Percentiles rank a stretch among this genome's conserved stretches.
Conservation (phyloP, 1,140 invertebrate species). For the Drosophila willistoni region DNA sequence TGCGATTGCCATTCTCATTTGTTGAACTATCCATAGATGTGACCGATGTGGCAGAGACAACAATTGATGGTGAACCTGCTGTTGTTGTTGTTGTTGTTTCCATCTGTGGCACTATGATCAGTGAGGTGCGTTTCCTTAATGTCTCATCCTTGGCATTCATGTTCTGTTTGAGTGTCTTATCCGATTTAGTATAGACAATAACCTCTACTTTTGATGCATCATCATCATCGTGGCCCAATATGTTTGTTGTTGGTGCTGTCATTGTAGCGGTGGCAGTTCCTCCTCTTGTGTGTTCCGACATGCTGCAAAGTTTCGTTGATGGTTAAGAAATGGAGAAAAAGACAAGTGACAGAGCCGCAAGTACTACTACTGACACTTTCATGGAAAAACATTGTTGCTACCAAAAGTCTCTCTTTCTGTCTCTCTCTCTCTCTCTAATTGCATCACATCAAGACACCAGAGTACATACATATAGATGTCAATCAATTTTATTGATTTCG, state of each 20-base stretch:
- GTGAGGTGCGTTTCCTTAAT: slow-evolving; percentile 77
- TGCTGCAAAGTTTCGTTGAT: slow-evolving; percentile 46
- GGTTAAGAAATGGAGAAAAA: slow-evolving; percentile 20
- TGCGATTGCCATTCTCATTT: slow-evolving; percentile 65
- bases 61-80: neutral
- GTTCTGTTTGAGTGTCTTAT: slow-evolving; percentile 81
- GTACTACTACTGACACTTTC: neutral
- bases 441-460: slow-evolving; percentile 21
- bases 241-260: neutral
- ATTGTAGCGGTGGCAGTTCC: neutral
- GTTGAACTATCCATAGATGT: neutral
- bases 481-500: slow-evolving; percentile 79
- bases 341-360: neutral
- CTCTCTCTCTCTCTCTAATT: neutral
- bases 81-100: neutral
- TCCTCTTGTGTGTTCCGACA: slow-evolving; percentile 57
- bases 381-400: slow-evolving; percentile 59
- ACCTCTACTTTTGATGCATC: slow-evolving; percentile 76
- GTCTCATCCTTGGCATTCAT: slow-evolving; percentile 82
- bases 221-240: slow-evolving; percentile 34
- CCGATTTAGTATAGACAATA: slow-evolving; percentile 77
- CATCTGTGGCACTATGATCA: slow-evolving; percentile 78
- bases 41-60: neutral
- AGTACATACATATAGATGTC: slow-evolving; percentile 55
- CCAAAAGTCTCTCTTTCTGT: slow-evolving; percentile 33